Percentiles rank a stretch among this genome's conserved stretches.
phyloP scores from a whole-genome alignment of 64 coral and sea anemone genomes.

The Stichodactyla helianthus region DNA sequence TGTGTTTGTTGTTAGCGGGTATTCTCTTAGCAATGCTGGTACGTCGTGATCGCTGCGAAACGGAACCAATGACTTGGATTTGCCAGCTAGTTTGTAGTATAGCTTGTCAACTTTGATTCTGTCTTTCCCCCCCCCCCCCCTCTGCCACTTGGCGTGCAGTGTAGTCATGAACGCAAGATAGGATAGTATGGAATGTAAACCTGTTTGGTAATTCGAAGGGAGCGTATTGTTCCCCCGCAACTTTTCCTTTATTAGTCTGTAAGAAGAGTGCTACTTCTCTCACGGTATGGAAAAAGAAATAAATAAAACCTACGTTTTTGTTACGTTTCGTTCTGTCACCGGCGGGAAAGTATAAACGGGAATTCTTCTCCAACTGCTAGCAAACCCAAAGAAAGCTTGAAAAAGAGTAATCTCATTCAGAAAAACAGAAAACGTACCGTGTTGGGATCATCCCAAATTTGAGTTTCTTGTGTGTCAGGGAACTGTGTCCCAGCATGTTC shows the following conservation, averaged over 20 bases:
- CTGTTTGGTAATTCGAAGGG: conserved; percentile 11
- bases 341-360: not conserved
- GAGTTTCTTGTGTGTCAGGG: not conserved
- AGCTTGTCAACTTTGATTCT: conserved; percentile 17
- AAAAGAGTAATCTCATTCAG: not conserved
- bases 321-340: not conserved
- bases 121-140: not conserved
- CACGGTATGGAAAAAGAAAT: not conserved
- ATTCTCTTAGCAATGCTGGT: conserved; percentile 17
- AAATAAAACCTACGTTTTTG: not conserved
- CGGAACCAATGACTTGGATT: conserved; percentile 17
- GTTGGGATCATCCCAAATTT: conserved; percentile 18
- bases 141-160: conserved; percentile 13
- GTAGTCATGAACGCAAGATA: conserved; percentile 13
- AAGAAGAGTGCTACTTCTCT: not conserved
- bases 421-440: conserved; percentile 5
- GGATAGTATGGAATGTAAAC: conserved; percentile 17
- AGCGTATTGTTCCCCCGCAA: conserved; percentile 1
- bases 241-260: not conserved
- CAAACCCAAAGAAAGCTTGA: not conserved
- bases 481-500: not conserved
- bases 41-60: conserved; percentile 16
- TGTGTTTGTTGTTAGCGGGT: conserved; percentile 1
- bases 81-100: conserved; percentile 21
- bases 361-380: not conserved